Evolutionary conservation across 2,888 invertebrate species (phyloP).

Genomic region (Meta bourneti): DNA sequence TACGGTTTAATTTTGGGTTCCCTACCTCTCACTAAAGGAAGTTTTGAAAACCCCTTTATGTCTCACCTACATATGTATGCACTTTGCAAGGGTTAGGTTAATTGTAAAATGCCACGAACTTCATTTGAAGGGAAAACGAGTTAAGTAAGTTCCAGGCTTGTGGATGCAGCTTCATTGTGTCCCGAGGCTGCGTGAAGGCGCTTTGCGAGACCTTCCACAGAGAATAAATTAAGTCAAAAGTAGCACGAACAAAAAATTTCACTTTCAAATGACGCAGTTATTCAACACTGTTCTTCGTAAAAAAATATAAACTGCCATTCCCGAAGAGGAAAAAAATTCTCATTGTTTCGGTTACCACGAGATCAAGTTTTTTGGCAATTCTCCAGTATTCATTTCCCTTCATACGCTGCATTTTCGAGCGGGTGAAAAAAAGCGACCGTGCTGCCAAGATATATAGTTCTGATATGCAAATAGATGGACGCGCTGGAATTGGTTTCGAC

Average conservation of each 20-base stretch:
- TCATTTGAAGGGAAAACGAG: too few relatives aligned
- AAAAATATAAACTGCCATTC: conserved; percentile 42
- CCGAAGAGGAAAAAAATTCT: conserved; percentile 10
- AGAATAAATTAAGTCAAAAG: conserved; percentile 37
- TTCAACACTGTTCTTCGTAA: conserved; percentile 30
- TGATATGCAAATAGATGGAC: conserved; percentile 42
- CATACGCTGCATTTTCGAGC: not conserved
- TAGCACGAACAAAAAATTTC: conserved; percentile 49
- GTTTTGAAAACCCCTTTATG: too few relatives aligned
- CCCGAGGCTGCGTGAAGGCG: too few relatives aligned
- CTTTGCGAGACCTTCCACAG: not conserved
- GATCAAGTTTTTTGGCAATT: conserved; percentile 39
- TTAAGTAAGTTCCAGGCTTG: too few relatives aligned
- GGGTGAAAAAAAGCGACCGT: not conserved
- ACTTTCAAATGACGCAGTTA: conserved; percentile 61
- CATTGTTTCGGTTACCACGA: conserved; percentile 39
- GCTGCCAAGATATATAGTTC: conserved; percentile 26
- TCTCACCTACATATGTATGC: too few relatives aligned
- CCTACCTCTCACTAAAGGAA: too few relatives aligned
- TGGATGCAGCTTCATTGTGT: too few relatives aligned
- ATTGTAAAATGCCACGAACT: too few relatives aligned
- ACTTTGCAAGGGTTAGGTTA: too few relatives aligned
- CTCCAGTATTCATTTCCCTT: conserved; percentile 26
- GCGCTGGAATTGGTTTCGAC: not conserved
- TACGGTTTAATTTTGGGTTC: too few relatives aligned